Percentiles rank a stretch among this genome's conserved stretches.
phyloP scores from a whole-genome alignment of 2,113 vertebrate species.

The Lamprologus lemairii region DNA sequence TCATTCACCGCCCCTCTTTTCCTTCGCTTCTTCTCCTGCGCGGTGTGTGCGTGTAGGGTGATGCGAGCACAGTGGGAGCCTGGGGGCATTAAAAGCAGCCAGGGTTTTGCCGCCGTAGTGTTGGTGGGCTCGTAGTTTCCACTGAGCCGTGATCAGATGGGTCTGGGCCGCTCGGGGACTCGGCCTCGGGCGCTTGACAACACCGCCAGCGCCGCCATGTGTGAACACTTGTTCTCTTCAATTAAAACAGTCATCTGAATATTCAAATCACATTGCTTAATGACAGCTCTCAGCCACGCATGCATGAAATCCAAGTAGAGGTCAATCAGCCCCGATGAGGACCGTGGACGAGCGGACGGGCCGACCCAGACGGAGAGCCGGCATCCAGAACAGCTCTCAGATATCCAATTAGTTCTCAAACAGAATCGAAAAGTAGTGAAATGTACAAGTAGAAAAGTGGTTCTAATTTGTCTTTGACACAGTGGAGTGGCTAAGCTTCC shows the following conservation, averaged over 20 bases:
- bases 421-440: not conserved
- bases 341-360: not conserved
- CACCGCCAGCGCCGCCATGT: slow-evolving; percentile 59
- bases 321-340: slow-evolving; percentile 3
- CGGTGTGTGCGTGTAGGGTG: not conserved
- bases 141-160: slow-evolving; percentile 62
- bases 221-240: slow-evolving; percentile 67
- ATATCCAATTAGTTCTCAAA: not conserved
- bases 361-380: not conserved
- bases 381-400: not conserved
- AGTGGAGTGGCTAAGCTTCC: not conserved
- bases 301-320: slow-evolving; percentile 39
- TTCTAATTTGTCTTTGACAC: not conserved
- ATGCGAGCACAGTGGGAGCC: slow-evolving; percentile 20
- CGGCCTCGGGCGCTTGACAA: slow-evolving; percentile 55
- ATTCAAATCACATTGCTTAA: slow-evolving; percentile 62
- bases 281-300: slow-evolving; percentile 43
- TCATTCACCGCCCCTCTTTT: not conserved
- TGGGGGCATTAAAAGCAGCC: slow-evolving; percentile 60
- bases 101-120: slow-evolving; percentile 21
- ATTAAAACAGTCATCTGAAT: slow-evolving; percentile 69
- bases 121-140: slow-evolving; percentile 50
- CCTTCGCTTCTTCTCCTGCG: not conserved
- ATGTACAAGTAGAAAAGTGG: not conserved
- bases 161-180: slow-evolving; percentile 51